Conservation (phyloP, 2,797 vertebrate genomes). For the Gymnothorax reevesii region DNA sequence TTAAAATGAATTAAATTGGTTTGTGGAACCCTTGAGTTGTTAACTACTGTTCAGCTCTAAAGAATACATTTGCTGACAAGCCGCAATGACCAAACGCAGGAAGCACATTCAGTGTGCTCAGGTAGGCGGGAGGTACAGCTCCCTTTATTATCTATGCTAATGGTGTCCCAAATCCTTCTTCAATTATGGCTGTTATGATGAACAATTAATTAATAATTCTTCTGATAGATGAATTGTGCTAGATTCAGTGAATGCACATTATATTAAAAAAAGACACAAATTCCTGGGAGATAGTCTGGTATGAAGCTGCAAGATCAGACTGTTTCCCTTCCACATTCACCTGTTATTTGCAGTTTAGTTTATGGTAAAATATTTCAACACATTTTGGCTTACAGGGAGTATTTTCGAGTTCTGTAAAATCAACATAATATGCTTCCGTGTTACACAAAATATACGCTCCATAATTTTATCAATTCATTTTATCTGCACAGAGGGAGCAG, state of each 20-base stretch:
- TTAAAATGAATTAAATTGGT: slow-evolving; percentile 77
- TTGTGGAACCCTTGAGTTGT: slow-evolving; percentile 79
- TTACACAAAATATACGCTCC: slow-evolving; percentile 44
- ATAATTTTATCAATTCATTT: slow-evolving; percentile 61
- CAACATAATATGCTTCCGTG: slow-evolving; percentile 2
- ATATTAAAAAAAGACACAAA: slow-evolving; percentile 52
- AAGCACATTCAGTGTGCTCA: slow-evolving; percentile 63
- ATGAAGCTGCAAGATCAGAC: slow-evolving; percentile 48
- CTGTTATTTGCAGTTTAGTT: slow-evolving; percentile 53
- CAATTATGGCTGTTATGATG: slow-evolving; percentile 73
- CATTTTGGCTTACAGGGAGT: slow-evolving; percentile 37
- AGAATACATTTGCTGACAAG: slow-evolving; percentile 81
- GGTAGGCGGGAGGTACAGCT: slow-evolving; percentile 70
- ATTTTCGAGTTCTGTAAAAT: slow-evolving; percentile 36
- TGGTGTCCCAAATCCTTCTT: slow-evolving; percentile 74
- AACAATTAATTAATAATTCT: slow-evolving; percentile 80
- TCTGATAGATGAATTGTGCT: slow-evolving; percentile 74
- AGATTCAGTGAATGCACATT: slow-evolving; percentile 71
- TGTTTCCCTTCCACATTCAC: slow-evolving; percentile 40
- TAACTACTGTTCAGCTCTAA: slow-evolving; percentile 72
- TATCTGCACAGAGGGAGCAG: slow-evolving; percentile 63
- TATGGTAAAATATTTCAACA: slow-evolving; percentile 44
- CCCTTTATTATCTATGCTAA: slow-evolving; percentile 78
- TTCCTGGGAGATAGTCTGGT: slow-evolving; percentile 59
- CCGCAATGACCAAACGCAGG: slow-evolving; percentile 63